phyloP scores from a whole-genome alignment of 2,113 vertebrate species.

The Clarias macrocephalus region DNA sequence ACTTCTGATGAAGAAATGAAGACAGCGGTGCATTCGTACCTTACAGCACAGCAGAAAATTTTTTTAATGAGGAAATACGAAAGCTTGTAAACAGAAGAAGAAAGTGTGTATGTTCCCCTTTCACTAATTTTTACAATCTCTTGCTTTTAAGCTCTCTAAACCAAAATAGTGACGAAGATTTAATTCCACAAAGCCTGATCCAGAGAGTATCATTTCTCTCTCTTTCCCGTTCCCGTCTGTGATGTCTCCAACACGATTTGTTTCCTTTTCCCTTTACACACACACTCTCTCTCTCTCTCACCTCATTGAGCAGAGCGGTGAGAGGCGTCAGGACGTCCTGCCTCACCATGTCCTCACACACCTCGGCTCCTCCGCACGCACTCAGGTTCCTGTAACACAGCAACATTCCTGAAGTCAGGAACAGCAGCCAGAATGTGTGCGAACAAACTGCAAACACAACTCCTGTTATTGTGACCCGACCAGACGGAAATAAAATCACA shows the following conservation, averaged over 20 bases:
- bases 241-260: not conserved
- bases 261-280: not conserved
- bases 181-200: too few relatives aligned
- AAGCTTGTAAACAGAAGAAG: too few relatives aligned
- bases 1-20: too few relatives aligned
- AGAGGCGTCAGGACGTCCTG: conserved; percentile 92
- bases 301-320: conserved; percentile 87
- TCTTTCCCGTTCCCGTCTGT: not conserved
- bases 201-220: not conserved
- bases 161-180: too few relatives aligned
- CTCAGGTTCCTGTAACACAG: conserved; percentile 84
- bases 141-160: too few relatives aligned
- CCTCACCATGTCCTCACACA: conserved; percentile 95
- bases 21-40: too few relatives aligned
- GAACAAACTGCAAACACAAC: not conserved
- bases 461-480: not conserved
- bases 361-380: conserved; percentile 90
- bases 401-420: not conserved
- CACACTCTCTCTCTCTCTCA: conserved; percentile 61
- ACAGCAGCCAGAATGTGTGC: not conserved
- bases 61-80: too few relatives aligned
- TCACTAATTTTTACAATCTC: too few relatives aligned
- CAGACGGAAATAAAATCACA: too few relatives aligned
- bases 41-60: too few relatives aligned
- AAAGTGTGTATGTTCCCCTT: too few relatives aligned